Evolutionary conservation across 2,113 vertebrate genomes (phyloP).

Genomic region (Barbus barbus): DNA sequence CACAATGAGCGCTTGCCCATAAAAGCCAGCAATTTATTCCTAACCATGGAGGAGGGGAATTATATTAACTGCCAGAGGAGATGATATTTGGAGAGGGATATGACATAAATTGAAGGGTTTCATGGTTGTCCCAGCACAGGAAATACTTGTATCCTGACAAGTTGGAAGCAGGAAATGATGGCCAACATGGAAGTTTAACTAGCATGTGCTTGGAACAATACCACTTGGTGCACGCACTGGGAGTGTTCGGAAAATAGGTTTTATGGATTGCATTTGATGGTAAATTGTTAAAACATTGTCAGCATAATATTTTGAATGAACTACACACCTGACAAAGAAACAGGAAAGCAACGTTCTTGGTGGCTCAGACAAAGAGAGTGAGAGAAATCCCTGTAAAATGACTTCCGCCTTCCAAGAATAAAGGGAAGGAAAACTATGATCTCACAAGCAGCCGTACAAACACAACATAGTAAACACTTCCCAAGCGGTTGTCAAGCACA

Average conservation of each 20-base stretch:
- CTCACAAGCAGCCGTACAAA: constrained; percentile 10
- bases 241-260: neutral
- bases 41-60: constrained; percentile 46
- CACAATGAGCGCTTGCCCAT: constrained; percentile 33
- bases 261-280: constrained; percentile 2
- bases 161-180: constrained; percentile 53
- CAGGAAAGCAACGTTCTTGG: neutral
- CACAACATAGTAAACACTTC: constrained; percentile 12
- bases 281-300: neutral
- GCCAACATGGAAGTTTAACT: constrained; percentile 53
- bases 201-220: constrained; percentile 38
- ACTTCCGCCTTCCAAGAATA: constrained; percentile 39
- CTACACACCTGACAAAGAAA: neutral
- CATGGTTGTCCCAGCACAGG: constrained; percentile 55
- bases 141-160: constrained; percentile 44
- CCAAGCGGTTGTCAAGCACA: neutral
- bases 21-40: constrained; percentile 24
- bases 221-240: neutral
- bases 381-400: constrained; percentile 25
- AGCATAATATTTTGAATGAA: neutral
- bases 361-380: neutral
- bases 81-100: constrained; percentile 23
- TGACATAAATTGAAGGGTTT: constrained; percentile 43
- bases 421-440: constrained; percentile 33
- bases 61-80: constrained; percentile 48